phyloP scores from a whole-genome alignment of 2,888 invertebrate species.

The Diarsia dahlii region DNA sequence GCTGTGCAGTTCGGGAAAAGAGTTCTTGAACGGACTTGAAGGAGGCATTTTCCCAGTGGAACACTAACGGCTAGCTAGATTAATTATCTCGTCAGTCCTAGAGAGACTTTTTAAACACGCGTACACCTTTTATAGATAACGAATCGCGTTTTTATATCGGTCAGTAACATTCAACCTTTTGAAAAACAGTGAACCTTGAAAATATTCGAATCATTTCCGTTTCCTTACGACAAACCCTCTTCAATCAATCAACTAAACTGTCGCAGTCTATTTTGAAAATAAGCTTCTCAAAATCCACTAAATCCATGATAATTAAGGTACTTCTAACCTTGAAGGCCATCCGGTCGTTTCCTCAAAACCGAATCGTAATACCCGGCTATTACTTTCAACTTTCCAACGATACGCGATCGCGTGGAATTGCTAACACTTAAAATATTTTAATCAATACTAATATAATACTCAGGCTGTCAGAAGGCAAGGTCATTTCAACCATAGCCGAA shows the following conservation, averaged over 20 bases:
- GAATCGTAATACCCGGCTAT: slow-evolving; percentile 46
- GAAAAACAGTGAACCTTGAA: neutral
- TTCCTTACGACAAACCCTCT: neutral
- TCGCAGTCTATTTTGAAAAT: neutral
- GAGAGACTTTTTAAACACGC: no score
- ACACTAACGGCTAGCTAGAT: neutral
- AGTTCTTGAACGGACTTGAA: neutral
- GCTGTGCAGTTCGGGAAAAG: no score
- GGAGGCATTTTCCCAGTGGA: neutral
- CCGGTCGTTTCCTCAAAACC: slow-evolving; percentile 22
- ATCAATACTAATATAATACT: slow-evolving; percentile 64
- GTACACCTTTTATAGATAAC: no score
- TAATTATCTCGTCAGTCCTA: neutral
- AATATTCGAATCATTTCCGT: neutral
- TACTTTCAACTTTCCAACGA: slow-evolving; percentile 43
- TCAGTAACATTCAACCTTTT: neutral
- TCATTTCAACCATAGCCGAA: slow-evolving; percentile 51
- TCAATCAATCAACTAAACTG: slow-evolving; percentile 16
- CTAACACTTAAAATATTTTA: slow-evolving; percentile 61
- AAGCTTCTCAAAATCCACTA: neutral
- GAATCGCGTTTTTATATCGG: neutral
- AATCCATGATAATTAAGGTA: slow-evolving; percentile 6
- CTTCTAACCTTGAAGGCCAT: slow-evolving; percentile 24
- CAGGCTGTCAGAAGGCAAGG: slow-evolving; percentile 63
- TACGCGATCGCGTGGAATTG: slow-evolving; percentile 54